These are phyloP conservation scores for Hyperoplus immaculatus DNA, from an alignment of 2,797 vertebrate species.

Conservation along the genomic window DNA sequence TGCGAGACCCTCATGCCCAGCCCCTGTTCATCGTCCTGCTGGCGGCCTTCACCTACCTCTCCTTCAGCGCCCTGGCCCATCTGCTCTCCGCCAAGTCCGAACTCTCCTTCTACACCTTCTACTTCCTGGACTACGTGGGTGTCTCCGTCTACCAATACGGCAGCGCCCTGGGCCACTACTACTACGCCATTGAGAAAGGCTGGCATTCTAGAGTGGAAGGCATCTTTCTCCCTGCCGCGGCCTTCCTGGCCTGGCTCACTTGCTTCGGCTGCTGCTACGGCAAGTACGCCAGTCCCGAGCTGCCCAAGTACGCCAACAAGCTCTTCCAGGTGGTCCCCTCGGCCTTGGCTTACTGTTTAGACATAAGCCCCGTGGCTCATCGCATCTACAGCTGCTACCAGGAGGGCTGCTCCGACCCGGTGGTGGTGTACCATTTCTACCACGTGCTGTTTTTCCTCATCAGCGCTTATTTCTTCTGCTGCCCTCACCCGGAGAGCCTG, in stretches of 20 bases:
- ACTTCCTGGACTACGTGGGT: slow-evolving; percentile 96
- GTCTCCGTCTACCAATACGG: slow-evolving; percentile 95
- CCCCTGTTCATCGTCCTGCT: slow-evolving; percentile 92
- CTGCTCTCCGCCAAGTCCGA: slow-evolving; percentile 95
- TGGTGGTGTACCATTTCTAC: slow-evolving; percentile 91
- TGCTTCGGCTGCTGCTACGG: slow-evolving; percentile 95
- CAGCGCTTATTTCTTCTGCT: slow-evolving; percentile 94
- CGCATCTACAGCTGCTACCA: slow-evolving; percentile 89
- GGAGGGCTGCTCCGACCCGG: slow-evolving; percentile 83
- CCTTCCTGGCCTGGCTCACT: slow-evolving; percentile 93
- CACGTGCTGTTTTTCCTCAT: slow-evolving; percentile 94
- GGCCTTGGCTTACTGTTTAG: slow-evolving; percentile 91
- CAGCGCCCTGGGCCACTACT: slow-evolving; percentile 93
- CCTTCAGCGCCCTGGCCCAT: slow-evolving; percentile 93
- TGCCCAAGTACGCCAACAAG: slow-evolving; percentile 84
- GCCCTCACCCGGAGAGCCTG: slow-evolving; percentile 94
- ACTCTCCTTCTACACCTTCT: slow-evolving; percentile 96
- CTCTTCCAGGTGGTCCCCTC: slow-evolving; percentile 95
- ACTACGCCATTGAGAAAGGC: slow-evolving; percentile 91
- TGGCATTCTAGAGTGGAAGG: slow-evolving; percentile 88
- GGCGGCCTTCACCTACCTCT: slow-evolving; percentile 92
- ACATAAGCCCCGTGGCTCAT: slow-evolving; percentile 95
- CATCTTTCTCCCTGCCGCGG: slow-evolving; percentile 89
- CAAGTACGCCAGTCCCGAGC: slow-evolving; percentile 87
- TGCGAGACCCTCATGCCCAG: slow-evolving; percentile 90